phyloP scores from a whole-genome alignment of 2,797 vertebrate species.

The Squalus acanthias region DNA sequence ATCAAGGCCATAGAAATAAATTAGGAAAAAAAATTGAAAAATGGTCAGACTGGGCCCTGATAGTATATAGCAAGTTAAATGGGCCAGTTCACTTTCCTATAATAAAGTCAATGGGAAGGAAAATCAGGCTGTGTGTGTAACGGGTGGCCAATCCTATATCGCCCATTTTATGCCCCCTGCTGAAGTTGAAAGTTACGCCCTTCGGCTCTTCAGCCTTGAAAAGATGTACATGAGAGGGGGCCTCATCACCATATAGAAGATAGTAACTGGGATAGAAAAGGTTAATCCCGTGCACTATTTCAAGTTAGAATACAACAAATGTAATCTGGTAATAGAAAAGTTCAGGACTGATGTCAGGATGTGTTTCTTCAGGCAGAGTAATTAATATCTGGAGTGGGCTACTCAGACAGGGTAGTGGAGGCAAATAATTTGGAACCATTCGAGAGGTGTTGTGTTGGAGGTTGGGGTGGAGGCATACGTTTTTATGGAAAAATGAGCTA shows the following conservation, averaged over 20 bases:
- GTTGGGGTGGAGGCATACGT: too few species aligned
- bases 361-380: neutral
- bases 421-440: neutral
- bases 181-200: neutral
- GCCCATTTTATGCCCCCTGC: neutral
- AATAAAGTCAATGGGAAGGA: neutral
- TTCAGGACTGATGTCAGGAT: neutral
- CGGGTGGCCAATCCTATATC: neutral
- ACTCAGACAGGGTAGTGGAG: neutral
- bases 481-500: too few species aligned
- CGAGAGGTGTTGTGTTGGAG: neutral
- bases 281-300: neutral
- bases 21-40: neutral
- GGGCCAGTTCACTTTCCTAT: neutral
- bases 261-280: neutral
- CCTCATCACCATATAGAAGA: neutral
- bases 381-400: neutral
- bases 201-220: neutral
- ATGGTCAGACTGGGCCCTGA: neutral
- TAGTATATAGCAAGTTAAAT: neutral
- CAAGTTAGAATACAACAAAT: neutral
- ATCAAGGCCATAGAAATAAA: neutral
- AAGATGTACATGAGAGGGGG: neutral
- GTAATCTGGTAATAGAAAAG: neutral
- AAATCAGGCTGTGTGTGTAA: neutral